Conservation (phyloP, 2,888 invertebrate species). For the Acanthococcus lagerstroemiae region DNA sequence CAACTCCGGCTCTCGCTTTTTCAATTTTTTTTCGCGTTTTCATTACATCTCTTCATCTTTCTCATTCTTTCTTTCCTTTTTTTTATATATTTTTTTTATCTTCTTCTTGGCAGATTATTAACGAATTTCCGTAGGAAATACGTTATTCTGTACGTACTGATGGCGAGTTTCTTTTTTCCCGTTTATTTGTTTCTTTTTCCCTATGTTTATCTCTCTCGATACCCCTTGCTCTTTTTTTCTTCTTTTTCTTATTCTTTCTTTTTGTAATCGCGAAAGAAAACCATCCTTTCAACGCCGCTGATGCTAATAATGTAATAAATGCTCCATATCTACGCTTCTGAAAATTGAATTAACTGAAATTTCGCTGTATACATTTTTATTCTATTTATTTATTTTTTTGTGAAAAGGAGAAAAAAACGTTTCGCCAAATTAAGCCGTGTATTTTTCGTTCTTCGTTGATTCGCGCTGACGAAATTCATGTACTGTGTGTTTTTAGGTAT, state of each 20-base stretch:
- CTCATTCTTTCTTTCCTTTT: too few species aligned
- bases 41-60: too few species aligned
- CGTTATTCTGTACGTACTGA: not conserved
- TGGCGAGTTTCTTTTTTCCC: not conserved
- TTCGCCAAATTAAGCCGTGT: not conserved
- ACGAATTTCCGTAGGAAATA: not conserved
- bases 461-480: not conserved
- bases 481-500: too few species aligned
- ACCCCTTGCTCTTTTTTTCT: not conserved
- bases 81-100: too few species aligned
- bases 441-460: not conserved
- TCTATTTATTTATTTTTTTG: too few species aligned
- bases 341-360: not conserved
- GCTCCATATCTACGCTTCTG: not conserved
- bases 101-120: constrained; percentile 2
- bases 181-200: not conserved
- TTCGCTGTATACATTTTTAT: not conserved
- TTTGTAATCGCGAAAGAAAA: too few species aligned
- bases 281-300: not conserved
- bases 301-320: not conserved
- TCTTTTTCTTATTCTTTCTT: not conserved
- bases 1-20: too few species aligned
- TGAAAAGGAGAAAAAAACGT: too few species aligned
- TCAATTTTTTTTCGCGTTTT: too few species aligned
- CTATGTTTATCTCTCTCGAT: not conserved